Base-by-base conservation (phyloP, 1,140 invertebrate genomes). In the Adoxophyes honmai region DNA sequence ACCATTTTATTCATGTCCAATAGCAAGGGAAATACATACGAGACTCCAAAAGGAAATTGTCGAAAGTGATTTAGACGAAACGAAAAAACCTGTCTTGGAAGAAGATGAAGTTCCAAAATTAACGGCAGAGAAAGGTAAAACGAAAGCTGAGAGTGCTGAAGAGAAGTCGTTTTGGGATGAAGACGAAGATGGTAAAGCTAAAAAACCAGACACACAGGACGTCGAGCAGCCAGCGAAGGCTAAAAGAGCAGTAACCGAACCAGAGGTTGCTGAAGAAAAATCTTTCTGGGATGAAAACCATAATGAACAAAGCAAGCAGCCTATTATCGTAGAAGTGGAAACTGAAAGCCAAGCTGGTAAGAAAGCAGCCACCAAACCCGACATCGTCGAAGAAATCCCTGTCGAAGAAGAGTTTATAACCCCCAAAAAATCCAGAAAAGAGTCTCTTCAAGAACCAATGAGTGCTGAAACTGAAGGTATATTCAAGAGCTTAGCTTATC, bases 21-120 rank as follows among this genome's bases (percentile, higher is more conserved):
- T 89, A 90, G 87, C 89, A 44, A 85, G 75, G 84, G 88, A 89
- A 86, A 78, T 89, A 66, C 83, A 83, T 77, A 84, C 83, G 68
- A 82, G 77, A 70, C 80, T 89, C 65, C 78, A 70, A 66, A 89
- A 84, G 64, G 84, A 88, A 79, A 57, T 81, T 16, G 51, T 75
- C 36, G 78, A 83, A 68, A 84, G 77, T 75, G 78, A 82, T 60
- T 42, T 71, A 18, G 66, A 71, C 16, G 68, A 60, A 60, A 39
- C 11, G 11, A 36, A 53, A 39, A 51, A 57, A 57, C 10, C 39
- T 13, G 11, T 57, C 33, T 57, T 42, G 42, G 55, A 57, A 36
- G 55, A 57, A 11, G 74, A 78, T 55, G 67, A 81, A 36, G 58
- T 66, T 16, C 65, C 74, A 8, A 38, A 66, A 33, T 55, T 65